Percentiles rank a stretch among this genome's conserved stretches.
Conservation (phyloP, 2,888 invertebrate species). For the Mamestra brassicae region DNA sequence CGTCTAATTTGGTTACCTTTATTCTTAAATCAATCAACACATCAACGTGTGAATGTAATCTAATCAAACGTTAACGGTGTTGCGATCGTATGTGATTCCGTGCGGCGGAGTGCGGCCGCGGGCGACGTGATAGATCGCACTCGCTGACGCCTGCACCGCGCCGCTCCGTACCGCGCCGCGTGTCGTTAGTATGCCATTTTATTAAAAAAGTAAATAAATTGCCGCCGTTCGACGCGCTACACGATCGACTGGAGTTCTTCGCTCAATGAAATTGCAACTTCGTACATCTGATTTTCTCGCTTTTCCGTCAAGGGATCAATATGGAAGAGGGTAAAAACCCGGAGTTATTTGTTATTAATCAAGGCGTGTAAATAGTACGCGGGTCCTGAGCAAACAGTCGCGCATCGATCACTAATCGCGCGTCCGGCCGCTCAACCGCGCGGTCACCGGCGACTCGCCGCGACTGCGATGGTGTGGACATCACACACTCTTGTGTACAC, state of each 20-base stretch:
- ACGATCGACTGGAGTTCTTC: conserved; percentile 57
- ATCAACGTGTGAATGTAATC: conserved; percentile 20
- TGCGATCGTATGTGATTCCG: background rate
- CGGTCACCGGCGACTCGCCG: background rate
- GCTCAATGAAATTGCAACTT: conserved; percentile 57
- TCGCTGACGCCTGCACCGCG: conserved; percentile 55
- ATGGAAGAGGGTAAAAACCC: conserved; percentile 28
- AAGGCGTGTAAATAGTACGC: conserved; percentile 59
- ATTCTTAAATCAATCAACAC: background rate
- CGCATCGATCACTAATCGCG: conserved; percentile 45
- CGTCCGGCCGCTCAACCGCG: conserved; percentile 23
- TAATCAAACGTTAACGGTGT: conserved; percentile 12
- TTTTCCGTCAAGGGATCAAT: conserved; percentile 43
- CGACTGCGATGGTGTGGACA: background rate
- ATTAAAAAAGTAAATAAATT: conserved; percentile 71
- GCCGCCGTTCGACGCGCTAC: conserved; percentile 53
- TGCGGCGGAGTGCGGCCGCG: background rate
- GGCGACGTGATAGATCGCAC: conserved; percentile 61
- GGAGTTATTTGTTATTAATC: conserved; percentile 65
- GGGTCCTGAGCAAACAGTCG: conserved; percentile 55
- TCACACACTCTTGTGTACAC: conserved; percentile 17
- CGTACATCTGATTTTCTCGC: conserved; percentile 47
- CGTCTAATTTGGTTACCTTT: background rate
- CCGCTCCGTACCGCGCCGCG: conserved; percentile 15
- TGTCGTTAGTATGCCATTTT: conserved; percentile 58